These are phyloP conservation scores for Epistrophe eligans DNA, from an alignment of 2,888 invertebrate species.

Conservation along the genomic window DNA sequence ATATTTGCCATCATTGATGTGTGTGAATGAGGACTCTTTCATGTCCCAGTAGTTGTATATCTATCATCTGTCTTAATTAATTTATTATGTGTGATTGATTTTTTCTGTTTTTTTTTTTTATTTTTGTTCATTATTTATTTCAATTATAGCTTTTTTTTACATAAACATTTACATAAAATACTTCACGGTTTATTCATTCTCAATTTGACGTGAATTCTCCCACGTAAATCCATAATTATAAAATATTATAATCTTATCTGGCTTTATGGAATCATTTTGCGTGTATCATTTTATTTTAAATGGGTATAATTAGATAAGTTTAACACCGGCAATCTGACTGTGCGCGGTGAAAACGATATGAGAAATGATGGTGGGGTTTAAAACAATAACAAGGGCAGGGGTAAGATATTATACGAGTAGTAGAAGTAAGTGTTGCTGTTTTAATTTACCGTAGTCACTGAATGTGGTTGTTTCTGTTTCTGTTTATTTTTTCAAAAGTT, in stretches of 20 bases:
- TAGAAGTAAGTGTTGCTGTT: not conserved
- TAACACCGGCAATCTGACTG: constrained; percentile 11
- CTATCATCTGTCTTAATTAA: constrained; percentile 54
- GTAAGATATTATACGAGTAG: not conserved
- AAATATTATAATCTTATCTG: constrained; percentile 51
- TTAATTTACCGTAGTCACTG: not conserved
- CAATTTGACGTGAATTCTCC: constrained; percentile 20
- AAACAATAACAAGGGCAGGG: not conserved
- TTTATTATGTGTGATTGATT: constrained; percentile 58
- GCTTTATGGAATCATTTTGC: constrained; percentile 50
- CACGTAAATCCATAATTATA: constrained; percentile 48
- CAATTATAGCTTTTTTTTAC: constrained; percentile 3
- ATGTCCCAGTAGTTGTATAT: not conserved
- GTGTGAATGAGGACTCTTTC: not conserved
- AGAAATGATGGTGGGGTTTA: constrained; percentile 1
- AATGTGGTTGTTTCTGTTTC: not conserved
- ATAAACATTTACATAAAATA: not conserved
- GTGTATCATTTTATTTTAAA: constrained; percentile 62
- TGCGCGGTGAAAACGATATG: constrained; percentile 10
- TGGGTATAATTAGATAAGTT: constrained; percentile 66
- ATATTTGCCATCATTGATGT: constrained; percentile 31
- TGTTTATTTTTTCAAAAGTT: not conserved
- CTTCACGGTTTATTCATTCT: constrained; percentile 13
- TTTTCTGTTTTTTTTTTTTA: constrained; percentile 1
- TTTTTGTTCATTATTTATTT: not conserved